Evolutionary conservation across 2,888 invertebrate species (phyloP).

Genomic region (Dioctria linearis): DNA sequence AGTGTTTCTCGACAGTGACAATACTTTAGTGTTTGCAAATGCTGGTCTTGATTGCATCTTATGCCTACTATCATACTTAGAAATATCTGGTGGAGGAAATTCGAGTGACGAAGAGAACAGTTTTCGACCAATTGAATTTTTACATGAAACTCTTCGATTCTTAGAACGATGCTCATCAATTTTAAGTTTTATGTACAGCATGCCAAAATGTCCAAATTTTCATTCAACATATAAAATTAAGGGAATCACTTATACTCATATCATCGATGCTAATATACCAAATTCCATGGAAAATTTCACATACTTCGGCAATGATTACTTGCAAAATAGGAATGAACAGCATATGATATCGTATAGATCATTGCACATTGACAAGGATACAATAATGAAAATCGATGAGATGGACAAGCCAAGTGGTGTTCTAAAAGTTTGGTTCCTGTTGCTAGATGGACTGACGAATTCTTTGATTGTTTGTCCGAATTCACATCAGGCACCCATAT

Average conservation of each 20-base stretch:
- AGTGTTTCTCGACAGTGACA: constrained; percentile 93
- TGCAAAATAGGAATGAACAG: constrained; percentile 77
- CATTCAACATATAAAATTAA: constrained; percentile 89
- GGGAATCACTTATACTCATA: constrained; percentile 82
- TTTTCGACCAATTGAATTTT: constrained; percentile 71
- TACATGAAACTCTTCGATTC: constrained; percentile 85
- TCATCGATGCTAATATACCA: constrained; percentile 89
- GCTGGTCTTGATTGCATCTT: constrained; percentile 95
- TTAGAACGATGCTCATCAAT: constrained; percentile 90
- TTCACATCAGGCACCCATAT: constrained; percentile 87
- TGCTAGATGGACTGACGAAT: constrained; percentile 88
- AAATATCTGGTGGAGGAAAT: constrained; percentile 73
- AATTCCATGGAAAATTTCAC: constrained; percentile 79
- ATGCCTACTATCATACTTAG: constrained; percentile 81
- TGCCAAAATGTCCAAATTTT: constrained; percentile 95
- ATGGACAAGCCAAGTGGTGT: constrained; percentile 87
- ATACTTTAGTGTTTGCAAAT: constrained; percentile 93
- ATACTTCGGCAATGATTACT: constrained; percentile 77
- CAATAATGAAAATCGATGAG: constrained; percentile 71
- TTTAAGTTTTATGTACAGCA: constrained; percentile 91
- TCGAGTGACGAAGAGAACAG: constrained; percentile 77
- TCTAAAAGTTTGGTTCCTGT: constrained; percentile 90
- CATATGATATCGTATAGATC: constrained; percentile 73
- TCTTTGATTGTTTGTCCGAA: constrained; percentile 89
- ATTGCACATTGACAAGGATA: constrained; percentile 71